Evolutionary conservation across 1,140 invertebrate genomes (phyloP).

Genomic region (Euglossa dilemma): DNA sequence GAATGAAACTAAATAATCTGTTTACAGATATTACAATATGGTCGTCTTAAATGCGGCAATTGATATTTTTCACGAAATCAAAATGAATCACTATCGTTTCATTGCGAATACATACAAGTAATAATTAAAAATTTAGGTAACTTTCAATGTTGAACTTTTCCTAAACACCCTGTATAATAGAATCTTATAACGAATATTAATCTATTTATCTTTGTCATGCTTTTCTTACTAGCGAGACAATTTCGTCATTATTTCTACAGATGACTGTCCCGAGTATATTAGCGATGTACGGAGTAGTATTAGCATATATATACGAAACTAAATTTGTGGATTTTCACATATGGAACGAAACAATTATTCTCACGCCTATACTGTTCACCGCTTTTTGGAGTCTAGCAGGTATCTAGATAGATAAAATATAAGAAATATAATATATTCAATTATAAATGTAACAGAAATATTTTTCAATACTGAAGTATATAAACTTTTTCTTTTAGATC

Average conservation of each 20-base stretch:
- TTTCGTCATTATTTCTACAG: conserved; percentile 47
- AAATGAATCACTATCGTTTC: neutral
- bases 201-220: neutral
- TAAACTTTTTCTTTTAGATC: conserved; percentile 74
- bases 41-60: neutral
- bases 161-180: conserved; percentile 45
- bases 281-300: conserved; percentile 83
- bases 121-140: neutral
- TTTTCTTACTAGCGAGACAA: neutral
- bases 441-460: too few species aligned
- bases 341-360: conserved; percentile 82
- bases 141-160: conserved; percentile 13
- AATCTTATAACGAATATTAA: neutral
- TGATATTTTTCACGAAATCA: conserved; percentile 22
- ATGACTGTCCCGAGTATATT: conserved; percentile 83
- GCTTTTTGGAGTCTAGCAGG: conserved; percentile 80
- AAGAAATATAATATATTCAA: too few species aligned
- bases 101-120: neutral
- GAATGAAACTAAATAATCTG: conserved; percentile 18
- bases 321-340: conserved; percentile 78
- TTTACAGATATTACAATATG: conserved; percentile 42
- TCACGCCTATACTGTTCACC: conserved; percentile 83
- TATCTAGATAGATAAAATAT: conserved; percentile 13
- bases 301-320: conserved; percentile 79
- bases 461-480: too few species aligned